A percentile compares a stretch with the other conserved stretches of the same genome.
Evolutionary conservation across 92 coral and sea anemone genomes (phyloP).

Genomic region (Siderastrea siderea): DNA sequence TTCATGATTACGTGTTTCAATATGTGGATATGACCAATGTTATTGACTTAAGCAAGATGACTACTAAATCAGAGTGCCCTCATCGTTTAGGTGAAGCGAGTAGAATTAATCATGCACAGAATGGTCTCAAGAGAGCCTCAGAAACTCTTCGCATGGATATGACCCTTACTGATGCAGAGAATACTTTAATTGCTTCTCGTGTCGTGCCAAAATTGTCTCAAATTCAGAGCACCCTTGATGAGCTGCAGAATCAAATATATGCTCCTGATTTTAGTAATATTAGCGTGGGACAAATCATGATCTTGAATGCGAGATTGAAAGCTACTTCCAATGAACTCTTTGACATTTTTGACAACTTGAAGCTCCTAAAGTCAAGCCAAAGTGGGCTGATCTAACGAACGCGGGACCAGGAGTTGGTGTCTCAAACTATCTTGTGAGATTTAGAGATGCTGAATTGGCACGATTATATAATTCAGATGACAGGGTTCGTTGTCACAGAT

Average conservation of each 20-base stretch:
- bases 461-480: neutral
- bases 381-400: constrained; percentile 7
- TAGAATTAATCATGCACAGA: neutral
- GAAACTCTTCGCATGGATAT: neutral
- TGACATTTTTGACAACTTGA: neutral
- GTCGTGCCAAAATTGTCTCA: neutral
- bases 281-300: neutral
- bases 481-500: neutral
- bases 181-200: neutral
- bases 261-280: no score
- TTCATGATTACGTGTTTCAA: neutral
- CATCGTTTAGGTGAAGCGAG: neutral
- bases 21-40: neutral
- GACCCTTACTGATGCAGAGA: neutral
- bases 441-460: constrained; percentile 14
- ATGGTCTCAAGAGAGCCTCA: neutral
- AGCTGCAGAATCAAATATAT: no score
- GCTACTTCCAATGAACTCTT: neutral
- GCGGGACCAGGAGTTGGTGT: constrained; percentile 51
- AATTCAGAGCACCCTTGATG: no score
- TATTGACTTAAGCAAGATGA: neutral
- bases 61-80: neutral
- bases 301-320: neutral
- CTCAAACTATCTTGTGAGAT: neutral
- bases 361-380: constrained; percentile 3